Base-by-base conservation (phyloP, 2,113 vertebrate species). In the Gadus macrocephalus region DNA sequence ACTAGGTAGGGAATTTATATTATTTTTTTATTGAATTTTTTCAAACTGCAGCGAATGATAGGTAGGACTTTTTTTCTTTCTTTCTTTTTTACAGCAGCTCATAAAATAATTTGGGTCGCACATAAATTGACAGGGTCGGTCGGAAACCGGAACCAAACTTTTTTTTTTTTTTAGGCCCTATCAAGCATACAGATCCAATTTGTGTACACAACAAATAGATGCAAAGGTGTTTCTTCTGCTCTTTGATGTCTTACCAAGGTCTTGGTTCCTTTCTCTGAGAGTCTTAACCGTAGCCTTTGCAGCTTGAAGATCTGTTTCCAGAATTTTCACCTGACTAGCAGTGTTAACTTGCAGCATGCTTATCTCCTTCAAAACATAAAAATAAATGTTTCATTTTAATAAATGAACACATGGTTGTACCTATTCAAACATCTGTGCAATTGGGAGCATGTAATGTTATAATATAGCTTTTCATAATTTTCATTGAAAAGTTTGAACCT, bases 191-290 rank as follows among this genome's bases (percentile, higher is more conserved):
- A 0, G 42, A 9, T 49, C 42, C 42, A 9, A 49, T 49, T 58
- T 16, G n/a, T 42, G 12, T 59, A 6, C 16, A 49, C 16, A 74
- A 53, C 7, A 53, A 77, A 14, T 20, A 20, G 11, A 61, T 22
- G 5, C 0, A 5, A 61, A 61, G 14, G 20, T 22, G 70, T 58
- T 1, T n/a, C 11, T 19, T 15, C 20, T 14, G 3, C 12, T n/a
- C 2, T 15, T 1, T 65, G 31, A 15, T 56, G 60, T 56, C 82
- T 85, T 79, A 93, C 93, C 91, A 64, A 93, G 81, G 80, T 92
- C 89, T 66, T 75, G 76, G 68, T 91, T 92, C 53, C 86, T 89
- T 56, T 92, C 90, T n/a, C 77, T 85, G 1, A 93, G 75, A 60
- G 85, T 70, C 8, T 70, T 55, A 16, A 87, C 71, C 3, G 87